Evolutionary conservation across 1,140 invertebrate genomes (phyloP).

Genomic region (Lineus longissimus): DNA sequence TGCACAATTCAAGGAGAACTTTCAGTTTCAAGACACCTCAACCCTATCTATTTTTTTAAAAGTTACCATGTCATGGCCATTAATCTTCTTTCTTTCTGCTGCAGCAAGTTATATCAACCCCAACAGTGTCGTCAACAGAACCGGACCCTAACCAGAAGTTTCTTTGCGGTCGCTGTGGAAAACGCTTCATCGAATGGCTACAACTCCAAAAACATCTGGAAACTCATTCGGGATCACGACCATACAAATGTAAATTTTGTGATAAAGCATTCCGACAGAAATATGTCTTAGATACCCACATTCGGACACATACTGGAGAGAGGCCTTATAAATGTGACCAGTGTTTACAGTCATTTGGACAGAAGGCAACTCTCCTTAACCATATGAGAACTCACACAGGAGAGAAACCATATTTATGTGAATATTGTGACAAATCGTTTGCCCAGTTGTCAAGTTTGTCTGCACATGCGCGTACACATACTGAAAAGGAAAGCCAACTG

Average conservation of each 20-base stretch:
- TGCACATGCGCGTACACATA: constrained; percentile 13
- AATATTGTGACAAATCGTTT: constrained; percentile 13
- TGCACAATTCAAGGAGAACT: no score
- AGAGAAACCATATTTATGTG: constrained; percentile 13
- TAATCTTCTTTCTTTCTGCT: no score
- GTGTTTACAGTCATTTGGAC: constrained; percentile 8
- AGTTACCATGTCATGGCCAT: no score
- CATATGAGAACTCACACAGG: constrained; percentile 18
- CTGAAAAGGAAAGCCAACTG: no score
- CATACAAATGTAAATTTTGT: constrained; percentile 72
- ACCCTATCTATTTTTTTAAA: no score
- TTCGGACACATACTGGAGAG: constrained; percentile 7
- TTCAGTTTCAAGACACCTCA: no score
- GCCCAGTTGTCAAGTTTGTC: neutral
- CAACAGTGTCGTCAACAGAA: no score
- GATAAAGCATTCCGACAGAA: constrained; percentile 84
- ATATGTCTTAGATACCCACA: constrained; percentile 74
- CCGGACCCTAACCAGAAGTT: no score
- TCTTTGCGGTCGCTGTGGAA: constrained; percentile 77
- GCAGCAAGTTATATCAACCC: no score
- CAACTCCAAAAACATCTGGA: constrained; percentile 8
- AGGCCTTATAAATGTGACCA: constrained; percentile 10
- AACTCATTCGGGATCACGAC: constrained; percentile 11
- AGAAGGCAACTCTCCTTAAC: constrained; percentile 3
- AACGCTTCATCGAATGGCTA: constrained; percentile 76